Conservation (phyloP, 2,113 vertebrate species). For the Chrysemys picta region DNA sequence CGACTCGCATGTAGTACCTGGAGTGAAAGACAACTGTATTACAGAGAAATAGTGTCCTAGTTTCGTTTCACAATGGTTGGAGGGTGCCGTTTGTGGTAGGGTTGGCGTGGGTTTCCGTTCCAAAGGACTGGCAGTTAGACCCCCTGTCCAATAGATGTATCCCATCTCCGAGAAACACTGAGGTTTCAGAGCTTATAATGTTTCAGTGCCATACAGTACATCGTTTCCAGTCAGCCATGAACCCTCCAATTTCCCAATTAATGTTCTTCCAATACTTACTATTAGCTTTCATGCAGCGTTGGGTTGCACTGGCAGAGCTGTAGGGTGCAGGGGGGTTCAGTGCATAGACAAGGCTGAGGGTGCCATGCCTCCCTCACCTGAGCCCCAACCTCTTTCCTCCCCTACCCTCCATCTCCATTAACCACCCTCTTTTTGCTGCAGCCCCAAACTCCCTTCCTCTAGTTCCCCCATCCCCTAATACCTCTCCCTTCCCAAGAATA, state of each 20-base stretch:
- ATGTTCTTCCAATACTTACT: neutral
- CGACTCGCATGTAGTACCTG: no score
- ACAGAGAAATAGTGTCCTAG: neutral
- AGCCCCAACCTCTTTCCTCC: neutral
- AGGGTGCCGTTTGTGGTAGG: neutral
- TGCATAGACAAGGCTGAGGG: neutral
- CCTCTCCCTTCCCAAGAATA: no score
- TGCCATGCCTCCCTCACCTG: neutral
- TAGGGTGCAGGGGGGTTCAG: neutral
- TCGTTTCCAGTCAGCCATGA: neutral
- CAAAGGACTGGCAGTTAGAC: neutral
- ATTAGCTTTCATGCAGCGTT: neutral
- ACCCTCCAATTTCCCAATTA: neutral
- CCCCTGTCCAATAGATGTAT: neutral
- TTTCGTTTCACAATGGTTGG: neutral
- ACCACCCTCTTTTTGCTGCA: neutral
- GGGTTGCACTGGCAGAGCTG: neutral
- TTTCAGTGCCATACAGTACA: neutral
- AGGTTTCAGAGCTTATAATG: neutral
- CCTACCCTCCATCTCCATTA: neutral
- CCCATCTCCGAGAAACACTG: neutral
- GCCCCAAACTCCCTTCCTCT: no score
- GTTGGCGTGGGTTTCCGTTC: neutral
- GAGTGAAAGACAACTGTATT: neutral
- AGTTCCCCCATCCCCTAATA: no score